Evolutionary conservation across 1,140 invertebrate species (phyloP).

Genomic region (Uloborus diversus): DNA sequence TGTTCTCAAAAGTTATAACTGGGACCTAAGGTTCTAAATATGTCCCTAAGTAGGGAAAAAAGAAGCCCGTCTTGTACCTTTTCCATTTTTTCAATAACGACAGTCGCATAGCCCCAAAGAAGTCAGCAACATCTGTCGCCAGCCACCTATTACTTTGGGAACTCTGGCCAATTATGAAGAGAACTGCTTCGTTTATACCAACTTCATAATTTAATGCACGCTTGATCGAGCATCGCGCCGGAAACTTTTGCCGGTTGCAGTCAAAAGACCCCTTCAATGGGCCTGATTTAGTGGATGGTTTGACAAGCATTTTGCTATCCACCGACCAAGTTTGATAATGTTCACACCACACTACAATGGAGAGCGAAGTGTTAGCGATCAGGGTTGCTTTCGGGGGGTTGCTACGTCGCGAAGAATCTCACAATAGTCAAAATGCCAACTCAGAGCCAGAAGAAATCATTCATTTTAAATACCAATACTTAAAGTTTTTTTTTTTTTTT

Average conservation of each 20-base stretch:
- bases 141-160: conserved; percentile 14
- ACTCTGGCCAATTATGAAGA: conserved; percentile 26
- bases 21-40: no score
- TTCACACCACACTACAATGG: conserved; percentile 40
- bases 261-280: conserved; percentile 9
- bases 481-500: no score
- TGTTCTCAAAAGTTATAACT: no score
- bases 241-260: neutral
- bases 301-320: conserved; percentile 30
- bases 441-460: no score
- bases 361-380: conserved; percentile 3
- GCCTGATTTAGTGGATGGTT: conserved; percentile 51
- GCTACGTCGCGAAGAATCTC: neutral
- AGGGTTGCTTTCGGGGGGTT: neutral
- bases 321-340: conserved; percentile 28
- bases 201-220: conserved; percentile 44
- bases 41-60: no score
- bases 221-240: neutral
- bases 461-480: no score
- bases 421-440: no score
- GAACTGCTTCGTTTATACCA: conserved; percentile 18
- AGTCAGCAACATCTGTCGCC: no score
- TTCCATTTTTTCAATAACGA: no score
- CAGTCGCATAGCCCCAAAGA: no score
- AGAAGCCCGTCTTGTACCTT: no score